phyloP scores from a whole-genome alignment of 92 coral and sea anemone species.

The Meandrina meandrites region DNA sequence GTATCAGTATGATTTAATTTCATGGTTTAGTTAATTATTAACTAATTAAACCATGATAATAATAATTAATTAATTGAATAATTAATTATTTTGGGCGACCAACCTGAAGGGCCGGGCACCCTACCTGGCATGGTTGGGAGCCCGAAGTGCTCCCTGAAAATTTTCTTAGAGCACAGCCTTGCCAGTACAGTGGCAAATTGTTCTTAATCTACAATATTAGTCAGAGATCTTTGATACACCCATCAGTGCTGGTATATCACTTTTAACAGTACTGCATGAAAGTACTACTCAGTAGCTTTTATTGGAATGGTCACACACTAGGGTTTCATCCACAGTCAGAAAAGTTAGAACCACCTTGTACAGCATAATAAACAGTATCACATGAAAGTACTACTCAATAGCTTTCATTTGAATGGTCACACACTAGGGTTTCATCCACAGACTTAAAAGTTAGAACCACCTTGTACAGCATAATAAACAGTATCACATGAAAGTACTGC shows the following conservation, averaged over 20 bases:
- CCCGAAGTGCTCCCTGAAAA: no score
- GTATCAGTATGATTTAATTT: no score
- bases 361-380: background rate
- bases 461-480: background rate
- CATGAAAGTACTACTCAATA: constrained; percentile 1
- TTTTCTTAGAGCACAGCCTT: no score
- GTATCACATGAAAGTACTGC: background rate
- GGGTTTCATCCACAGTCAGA: background rate
- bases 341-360: background rate
- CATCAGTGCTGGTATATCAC: no score
- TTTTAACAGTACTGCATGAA: background rate
- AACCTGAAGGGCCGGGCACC: no score
- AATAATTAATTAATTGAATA: no score
- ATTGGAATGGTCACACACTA: background rate
- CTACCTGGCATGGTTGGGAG: no score
- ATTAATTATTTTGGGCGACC: no score
- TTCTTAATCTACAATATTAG: no score
- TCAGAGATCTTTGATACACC: background rate
- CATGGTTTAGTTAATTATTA: no score
- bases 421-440: background rate
- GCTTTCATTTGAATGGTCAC: background rate
- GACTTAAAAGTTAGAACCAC: background rate
- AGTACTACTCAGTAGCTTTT: background rate
- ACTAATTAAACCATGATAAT: no score
- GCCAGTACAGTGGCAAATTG: no score